Base-by-base conservation (phyloP, 2,888 invertebrate genomes). In the Drosophila peninsularis region DNA sequence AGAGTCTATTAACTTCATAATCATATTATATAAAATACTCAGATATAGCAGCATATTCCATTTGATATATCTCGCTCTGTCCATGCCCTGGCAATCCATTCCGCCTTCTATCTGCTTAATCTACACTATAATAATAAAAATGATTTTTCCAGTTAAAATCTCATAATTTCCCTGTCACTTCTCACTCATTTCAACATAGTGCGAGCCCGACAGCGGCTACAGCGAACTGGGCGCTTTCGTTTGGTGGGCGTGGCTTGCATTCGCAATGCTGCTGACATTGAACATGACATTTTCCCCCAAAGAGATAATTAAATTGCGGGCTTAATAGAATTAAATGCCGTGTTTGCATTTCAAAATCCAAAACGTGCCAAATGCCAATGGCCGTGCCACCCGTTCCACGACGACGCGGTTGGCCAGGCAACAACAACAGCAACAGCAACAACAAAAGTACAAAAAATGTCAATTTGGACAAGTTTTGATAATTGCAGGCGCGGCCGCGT, bases 291-390 rank as follows among this genome's bases (percentile, higher is more conserved):
- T 80, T 86, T 74, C 62, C 67, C 81, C 87, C 71, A 84, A 71
- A 85, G 82, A 86, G 84, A 82, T 84, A 89, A 88, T 88, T 89
- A 86, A 89, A 89, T 88, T 75, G 88, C 81, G 73, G 75, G 57
- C 86, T 75, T 89, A 88, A 88, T 89, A 89, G 88, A 89, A 88
- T 88, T 89, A 90, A 88, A 89, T 88, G 89, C 80, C 74, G 85
- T 85, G 85, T 85, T 88, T 87, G 89, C 89, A 85, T 85, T 85
- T 85, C 83, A 81, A 89, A 87, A 84, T 84, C 82, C 70, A 74
- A 79, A 83, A 78, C 81, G 83, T 82, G 80, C 75, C 80, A 83
- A 82, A 82, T 80, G 80, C 83, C 80, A 77, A 69, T 62, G 68
- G 80, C 69, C 67, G 69, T 53, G 21, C 30, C 24, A 36, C 45